Conservation (phyloP, 2,797 vertebrate species). For the Mormyrops boulengeri region DNA sequence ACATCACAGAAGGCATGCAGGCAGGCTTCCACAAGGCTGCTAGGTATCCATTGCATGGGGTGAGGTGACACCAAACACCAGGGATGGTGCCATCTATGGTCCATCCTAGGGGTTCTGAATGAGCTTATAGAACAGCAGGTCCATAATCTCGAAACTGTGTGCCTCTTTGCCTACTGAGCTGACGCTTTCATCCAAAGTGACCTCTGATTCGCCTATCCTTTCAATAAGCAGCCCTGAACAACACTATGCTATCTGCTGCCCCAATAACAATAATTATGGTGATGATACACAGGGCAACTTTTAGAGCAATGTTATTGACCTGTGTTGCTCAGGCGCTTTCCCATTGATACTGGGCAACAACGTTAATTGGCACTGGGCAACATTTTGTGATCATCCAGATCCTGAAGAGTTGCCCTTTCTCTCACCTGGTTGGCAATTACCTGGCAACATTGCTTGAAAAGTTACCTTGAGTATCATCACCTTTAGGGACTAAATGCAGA, state of each 20-base stretch:
- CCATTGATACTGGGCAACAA: neutral
- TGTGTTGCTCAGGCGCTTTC: neutral
- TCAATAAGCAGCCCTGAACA: neutral
- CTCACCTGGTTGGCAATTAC: neutral
- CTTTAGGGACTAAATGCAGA: neutral
- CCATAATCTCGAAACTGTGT: constrained; percentile 21
- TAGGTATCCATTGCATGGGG: constrained; percentile 31
- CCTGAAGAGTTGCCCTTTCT: neutral
- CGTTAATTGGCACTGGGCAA: neutral
- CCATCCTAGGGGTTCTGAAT: constrained; percentile 35
- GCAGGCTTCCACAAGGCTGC: constrained; percentile 22
- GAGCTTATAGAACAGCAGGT: constrained; percentile 33
- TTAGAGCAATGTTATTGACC: neutral
- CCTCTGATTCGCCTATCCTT: neutral
- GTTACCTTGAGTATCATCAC: neutral
- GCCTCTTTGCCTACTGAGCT: neutral
- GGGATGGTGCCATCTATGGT: constrained; percentile 11
- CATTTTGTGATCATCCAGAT: neutral
- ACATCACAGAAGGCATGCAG: constrained; percentile 16
- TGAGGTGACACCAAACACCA: constrained; percentile 37
- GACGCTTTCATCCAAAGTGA: neutral
- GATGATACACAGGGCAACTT: neutral
- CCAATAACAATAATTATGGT: neutral
- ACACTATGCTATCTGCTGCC: neutral
- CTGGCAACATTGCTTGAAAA: neutral